These are phyloP conservation scores for Panonychus citri DNA, from an alignment of 1,140 invertebrate genomes.

Conservation along the genomic window DNA sequence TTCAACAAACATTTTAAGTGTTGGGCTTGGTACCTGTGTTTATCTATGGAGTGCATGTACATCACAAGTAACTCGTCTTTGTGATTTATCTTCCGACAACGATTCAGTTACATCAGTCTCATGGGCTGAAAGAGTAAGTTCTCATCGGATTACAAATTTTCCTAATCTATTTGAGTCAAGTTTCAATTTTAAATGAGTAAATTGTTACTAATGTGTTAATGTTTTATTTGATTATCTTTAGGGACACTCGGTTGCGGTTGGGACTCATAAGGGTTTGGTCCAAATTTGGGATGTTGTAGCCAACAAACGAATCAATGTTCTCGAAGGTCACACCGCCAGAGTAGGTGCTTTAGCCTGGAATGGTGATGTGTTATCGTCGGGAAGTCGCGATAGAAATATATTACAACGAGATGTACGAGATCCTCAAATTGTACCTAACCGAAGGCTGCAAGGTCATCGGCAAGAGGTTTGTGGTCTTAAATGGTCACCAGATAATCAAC, in stretches of 20 bases:
- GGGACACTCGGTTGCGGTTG: constrained; percentile 87
- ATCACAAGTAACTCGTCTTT: constrained; percentile 56
- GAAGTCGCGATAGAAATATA: constrained; percentile 79
- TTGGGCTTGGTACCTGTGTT: constrained; percentile 92
- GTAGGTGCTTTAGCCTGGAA: constrained; percentile 91
- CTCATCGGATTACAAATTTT: too few relatives aligned
- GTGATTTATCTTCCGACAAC: constrained; percentile 72
- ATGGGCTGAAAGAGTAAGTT: constrained; percentile 73
- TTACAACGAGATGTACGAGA: constrained; percentile 80
- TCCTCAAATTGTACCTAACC: constrained; percentile 45
- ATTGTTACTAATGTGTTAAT: background rate
- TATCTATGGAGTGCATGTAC: constrained; percentile 98
- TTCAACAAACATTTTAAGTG: constrained; percentile 90
- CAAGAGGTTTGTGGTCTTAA: constrained; percentile 96
- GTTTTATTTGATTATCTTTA: constrained; percentile 16
- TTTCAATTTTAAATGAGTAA: background rate
- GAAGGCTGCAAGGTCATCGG: constrained; percentile 63
- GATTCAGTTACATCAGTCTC: constrained; percentile 95
- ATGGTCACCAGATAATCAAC: constrained; percentile 97
- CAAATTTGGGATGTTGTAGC: constrained; percentile 91
- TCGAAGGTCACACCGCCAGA: constrained; percentile 71
- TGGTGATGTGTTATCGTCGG: constrained; percentile 84
- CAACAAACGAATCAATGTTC: constrained; percentile 71
- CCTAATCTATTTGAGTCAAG: too few relatives aligned
- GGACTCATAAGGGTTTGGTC: constrained; percentile 85